phyloP scores from a whole-genome alignment of 1,140 invertebrate genomes.

The Anoplolepis gracilipes region DNA sequence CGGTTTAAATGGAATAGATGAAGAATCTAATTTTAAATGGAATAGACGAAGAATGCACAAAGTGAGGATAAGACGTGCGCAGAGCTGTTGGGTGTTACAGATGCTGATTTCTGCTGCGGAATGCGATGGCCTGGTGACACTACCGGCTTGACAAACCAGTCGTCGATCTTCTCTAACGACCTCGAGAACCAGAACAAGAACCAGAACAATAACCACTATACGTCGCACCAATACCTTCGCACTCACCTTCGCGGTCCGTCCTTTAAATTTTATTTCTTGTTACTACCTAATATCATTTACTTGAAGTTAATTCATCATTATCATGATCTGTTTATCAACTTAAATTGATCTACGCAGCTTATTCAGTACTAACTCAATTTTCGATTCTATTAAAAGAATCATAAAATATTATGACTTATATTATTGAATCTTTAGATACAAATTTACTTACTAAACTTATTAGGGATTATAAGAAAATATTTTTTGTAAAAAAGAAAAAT shows the following conservation, averaged over 20 bases:
- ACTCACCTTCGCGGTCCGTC: conserved; percentile 89
- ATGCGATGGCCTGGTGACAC: conserved; percentile 91
- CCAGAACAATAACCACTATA: conserved; percentile 85
- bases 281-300: conserved; percentile 60
- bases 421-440: not conserved
- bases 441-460: too few species aligned
- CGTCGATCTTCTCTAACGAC: conserved; percentile 77
- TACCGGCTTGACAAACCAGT: conserved; percentile 81
- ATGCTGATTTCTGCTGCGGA: conserved; percentile 95
- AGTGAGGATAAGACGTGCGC: conserved; percentile 76
- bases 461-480: not conserved
- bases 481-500: not conserved
- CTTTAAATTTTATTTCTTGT: conserved; percentile 67
- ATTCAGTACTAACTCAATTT: conserved; percentile 45
- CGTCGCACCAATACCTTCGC: conserved; percentile 87
- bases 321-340: conserved; percentile 38
- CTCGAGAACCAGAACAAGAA: conserved; percentile 81
- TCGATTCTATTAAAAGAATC: not conserved
- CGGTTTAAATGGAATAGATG: conserved; percentile 25
- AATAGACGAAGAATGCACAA: conserved; percentile 42
- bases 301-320: conserved; percentile 66
- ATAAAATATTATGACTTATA: not conserved
- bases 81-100: conserved; percentile 89
- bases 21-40: conserved; percentile 40
- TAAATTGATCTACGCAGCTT: conserved; percentile 19